Percentiles rank a stretch among this genome's conserved stretches.
phyloP scores from a whole-genome alignment of 1,140 invertebrate genomes.

The Pantala flavescens region DNA sequence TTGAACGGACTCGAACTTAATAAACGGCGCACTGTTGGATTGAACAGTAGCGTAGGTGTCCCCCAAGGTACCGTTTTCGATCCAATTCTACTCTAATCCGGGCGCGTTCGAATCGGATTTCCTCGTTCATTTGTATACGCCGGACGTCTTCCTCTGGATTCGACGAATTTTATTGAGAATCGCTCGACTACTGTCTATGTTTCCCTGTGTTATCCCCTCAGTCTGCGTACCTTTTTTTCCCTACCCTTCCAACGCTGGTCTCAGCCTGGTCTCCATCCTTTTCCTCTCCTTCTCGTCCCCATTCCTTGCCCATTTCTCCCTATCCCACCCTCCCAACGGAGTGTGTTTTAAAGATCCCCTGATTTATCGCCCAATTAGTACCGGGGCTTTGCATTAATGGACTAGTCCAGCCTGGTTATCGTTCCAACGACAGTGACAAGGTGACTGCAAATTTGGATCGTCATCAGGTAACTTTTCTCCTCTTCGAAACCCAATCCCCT shows the following conservation, averaged over 20 bases:
- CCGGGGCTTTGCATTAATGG: constrained; percentile 14
- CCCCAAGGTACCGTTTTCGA: no score
- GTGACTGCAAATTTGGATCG: constrained; percentile 16
- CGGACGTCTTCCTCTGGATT: background rate
- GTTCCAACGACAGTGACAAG: constrained; percentile 15
- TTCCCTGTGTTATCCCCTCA: background rate
- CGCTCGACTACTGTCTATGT: background rate
- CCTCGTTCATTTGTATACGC: background rate
- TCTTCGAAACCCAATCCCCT: no score
- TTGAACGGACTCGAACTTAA: no score
- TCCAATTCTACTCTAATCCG: no score
- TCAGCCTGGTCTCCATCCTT: background rate
- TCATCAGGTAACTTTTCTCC: background rate
- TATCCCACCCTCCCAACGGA: background rate
- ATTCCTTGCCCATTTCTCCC: background rate
- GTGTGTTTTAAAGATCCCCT: constrained; percentile 9
- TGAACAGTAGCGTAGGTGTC: no score
- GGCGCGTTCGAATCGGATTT: background rate
- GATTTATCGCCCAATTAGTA: constrained; percentile 17
- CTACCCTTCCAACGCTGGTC: background rate
- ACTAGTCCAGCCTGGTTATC: constrained; percentile 16
- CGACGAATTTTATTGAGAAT: constrained; percentile 1
- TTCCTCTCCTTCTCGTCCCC: background rate
- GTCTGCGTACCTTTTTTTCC: background rate
- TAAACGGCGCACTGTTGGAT: no score